A percentile compares a stretch with the other conserved stretches of the same genome.
These are phyloP conservation scores for Brachionus sp. DNA, from an alignment of 1,140 invertebrate species.

Conservation along the genomic window DNA sequence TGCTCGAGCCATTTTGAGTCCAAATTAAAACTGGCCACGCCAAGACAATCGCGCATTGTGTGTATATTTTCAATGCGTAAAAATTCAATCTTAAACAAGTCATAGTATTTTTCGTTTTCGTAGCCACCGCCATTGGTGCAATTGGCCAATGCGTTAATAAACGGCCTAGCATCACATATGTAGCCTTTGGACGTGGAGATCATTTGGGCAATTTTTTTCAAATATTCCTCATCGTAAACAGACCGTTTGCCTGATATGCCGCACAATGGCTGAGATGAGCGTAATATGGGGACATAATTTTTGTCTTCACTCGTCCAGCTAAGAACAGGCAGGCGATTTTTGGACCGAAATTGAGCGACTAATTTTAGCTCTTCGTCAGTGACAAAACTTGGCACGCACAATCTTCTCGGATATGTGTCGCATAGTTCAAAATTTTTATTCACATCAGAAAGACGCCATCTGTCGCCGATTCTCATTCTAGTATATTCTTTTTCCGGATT, in stretches of 20 bases:
- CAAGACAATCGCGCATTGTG: conserved; percentile 83
- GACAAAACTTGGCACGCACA: conserved; percentile 80
- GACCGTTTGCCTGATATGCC: conserved; percentile 89
- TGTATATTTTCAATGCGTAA: conserved; percentile 99
- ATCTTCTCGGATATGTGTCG: conserved; percentile 78
- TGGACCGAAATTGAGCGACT: conserved; percentile 80
- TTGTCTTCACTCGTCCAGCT: conserved; percentile 73
- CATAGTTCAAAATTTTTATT: conserved; percentile 60
- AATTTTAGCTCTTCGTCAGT: conserved; percentile 75
- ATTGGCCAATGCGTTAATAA: conserved; percentile 94
- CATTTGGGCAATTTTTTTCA: conserved; percentile 63
- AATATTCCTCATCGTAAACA: conserved; percentile 76
- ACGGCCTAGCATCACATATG: background rate
- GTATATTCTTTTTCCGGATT: background rate
- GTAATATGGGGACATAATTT: conserved; percentile 86
- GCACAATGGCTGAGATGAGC: conserved; percentile 85
- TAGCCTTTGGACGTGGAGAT: conserved; percentile 7
- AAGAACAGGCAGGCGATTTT: conserved; percentile 78
- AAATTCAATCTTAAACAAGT: conserved; percentile 98
- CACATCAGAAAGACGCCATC: background rate
- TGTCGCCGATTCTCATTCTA: background rate
- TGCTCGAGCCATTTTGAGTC: conserved; percentile 79
- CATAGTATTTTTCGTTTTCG: conserved; percentile 96
- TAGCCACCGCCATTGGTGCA: conserved; percentile 96
- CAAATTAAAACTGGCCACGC: conserved; percentile 80